Evolutionary conservation across 92 coral and sea anemone species (phyloP), one percentile per base, ranked within the genome.

Genomic region (Porites cylindrica): DNA sequence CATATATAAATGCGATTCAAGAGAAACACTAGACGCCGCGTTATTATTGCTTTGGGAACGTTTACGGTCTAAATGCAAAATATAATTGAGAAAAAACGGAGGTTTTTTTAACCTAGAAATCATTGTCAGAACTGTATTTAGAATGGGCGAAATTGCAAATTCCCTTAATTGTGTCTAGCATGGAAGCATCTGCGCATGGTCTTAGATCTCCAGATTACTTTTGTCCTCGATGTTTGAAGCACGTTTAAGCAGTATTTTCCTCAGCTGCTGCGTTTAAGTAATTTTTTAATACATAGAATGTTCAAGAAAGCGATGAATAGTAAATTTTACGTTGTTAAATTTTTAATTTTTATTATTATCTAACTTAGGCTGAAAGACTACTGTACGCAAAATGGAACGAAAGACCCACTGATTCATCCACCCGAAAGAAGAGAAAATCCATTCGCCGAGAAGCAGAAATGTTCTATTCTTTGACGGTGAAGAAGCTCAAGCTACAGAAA

Each of bases 341-440:
- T 38, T 38, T 38, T 4, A 38, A 38, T 64, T 70, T 23, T 43
- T n/a, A 26, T 68, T 9, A 26, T 58, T 82, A 18, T 82, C 60
- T 51, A 32, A 32, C 71, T 20, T 93, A 97, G 99, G 79, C 81
- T 97, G 63, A 97, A 95, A 72, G 95, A 91, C 62, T 97, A 97
- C 83, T 97, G 99, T 75, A 91, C 93, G 77, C 96, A 95, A 87
- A 97, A 95, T 76, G 89, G 93, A 77, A 93, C 89, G 65, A 85
- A 91, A 12, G 99, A 97, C 66, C 99, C 99, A 14, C 92, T 97
- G 52, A 97, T 97, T 29, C 92, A 93, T n/a, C 99, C 99, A 0
- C 98, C 98, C 18, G 99, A 97, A 89, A 97, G 96, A 86, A 91
- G 95, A 79, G 99, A 97, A 82, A 97, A 97, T 67, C 99, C 99